These are phyloP conservation scores for Strix uralensis DNA, from an alignment of 2,113 vertebrate species.

Conservation along the genomic window DNA sequence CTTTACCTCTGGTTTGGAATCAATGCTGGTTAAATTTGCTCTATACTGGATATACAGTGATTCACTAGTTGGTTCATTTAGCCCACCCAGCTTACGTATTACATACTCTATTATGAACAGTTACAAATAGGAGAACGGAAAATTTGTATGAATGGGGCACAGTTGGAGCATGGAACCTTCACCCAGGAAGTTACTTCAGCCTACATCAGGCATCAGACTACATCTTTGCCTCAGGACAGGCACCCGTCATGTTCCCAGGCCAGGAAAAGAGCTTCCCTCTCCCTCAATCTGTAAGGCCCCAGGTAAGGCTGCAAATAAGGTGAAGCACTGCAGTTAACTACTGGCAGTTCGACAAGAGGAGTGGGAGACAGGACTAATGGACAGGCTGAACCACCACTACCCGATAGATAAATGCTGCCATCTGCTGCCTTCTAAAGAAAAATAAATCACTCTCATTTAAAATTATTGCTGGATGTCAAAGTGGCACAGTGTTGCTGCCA, in stretches of 20 bases:
- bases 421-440: conserved; percentile 66
- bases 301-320: not conserved
- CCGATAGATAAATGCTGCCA: conserved; percentile 34
- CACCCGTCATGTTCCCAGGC: not conserved
- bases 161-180: not conserved
- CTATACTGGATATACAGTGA: not conserved
- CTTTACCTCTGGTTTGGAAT: not conserved
- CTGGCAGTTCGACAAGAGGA: not conserved
- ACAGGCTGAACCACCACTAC: not conserved
- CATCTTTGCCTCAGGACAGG: not conserved
- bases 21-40: not conserved
- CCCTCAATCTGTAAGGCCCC: not conserved
- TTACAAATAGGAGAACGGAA: not conserved
- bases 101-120: not conserved
- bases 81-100: not conserved
- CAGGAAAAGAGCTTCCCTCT: not conserved
- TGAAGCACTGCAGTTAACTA: not conserved
- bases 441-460: conserved; percentile 25
- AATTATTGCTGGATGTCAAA: conserved; percentile 30
- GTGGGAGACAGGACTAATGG: not conserved
- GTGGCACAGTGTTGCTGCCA: conserved; percentile 4
- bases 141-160: not conserved
- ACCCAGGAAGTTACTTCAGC: not conserved
- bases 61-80: not conserved
- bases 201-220: not conserved